These are phyloP conservation scores for Sorex araneus DNA, from an alignment of 2,113 vertebrate genomes.

Conservation along the genomic window DNA sequence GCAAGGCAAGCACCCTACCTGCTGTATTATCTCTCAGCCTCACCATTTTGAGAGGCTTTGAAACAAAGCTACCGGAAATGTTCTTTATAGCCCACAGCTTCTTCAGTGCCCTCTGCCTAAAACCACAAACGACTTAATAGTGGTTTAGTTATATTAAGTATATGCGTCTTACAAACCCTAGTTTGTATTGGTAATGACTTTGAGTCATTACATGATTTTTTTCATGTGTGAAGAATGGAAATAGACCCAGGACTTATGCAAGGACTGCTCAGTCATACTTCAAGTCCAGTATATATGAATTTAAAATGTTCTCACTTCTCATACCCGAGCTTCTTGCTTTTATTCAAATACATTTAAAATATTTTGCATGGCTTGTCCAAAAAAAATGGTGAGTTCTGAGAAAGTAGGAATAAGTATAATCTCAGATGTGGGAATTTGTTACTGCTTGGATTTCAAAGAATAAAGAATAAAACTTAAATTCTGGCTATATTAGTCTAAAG, in stretches of 20 bases:
- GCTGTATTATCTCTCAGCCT: too few species aligned
- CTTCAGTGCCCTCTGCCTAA: background rate
- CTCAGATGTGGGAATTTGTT: background rate
- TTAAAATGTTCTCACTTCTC: background rate
- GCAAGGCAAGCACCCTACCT: too few species aligned
- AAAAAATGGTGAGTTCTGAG: background rate
- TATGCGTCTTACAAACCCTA: background rate
- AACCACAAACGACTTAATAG: background rate
- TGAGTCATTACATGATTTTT: background rate
- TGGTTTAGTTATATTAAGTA: slow-evolving; percentile 29
- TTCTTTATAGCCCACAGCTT: background rate
- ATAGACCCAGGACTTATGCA: too few species aligned
- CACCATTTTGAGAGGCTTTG: background rate
- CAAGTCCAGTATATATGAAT: background rate
- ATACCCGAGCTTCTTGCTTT: background rate
- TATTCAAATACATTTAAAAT: slow-evolving; percentile 24
- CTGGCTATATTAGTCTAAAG: slow-evolving; percentile 15
- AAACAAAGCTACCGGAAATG: background rate
- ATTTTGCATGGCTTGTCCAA: background rate
- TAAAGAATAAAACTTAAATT: slow-evolving; percentile 49
- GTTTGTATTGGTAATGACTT: background rate
- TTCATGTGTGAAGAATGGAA: too few species aligned
- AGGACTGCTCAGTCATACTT: too few species aligned
- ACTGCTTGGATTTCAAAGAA: background rate
- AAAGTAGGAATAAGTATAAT: background rate